A percentile compares a stretch with the other conserved stretches of the same genome.
Evolutionary conservation across 2,797 vertebrate species (phyloP).

Genomic region (Lagothrix lagotricha): DNA sequence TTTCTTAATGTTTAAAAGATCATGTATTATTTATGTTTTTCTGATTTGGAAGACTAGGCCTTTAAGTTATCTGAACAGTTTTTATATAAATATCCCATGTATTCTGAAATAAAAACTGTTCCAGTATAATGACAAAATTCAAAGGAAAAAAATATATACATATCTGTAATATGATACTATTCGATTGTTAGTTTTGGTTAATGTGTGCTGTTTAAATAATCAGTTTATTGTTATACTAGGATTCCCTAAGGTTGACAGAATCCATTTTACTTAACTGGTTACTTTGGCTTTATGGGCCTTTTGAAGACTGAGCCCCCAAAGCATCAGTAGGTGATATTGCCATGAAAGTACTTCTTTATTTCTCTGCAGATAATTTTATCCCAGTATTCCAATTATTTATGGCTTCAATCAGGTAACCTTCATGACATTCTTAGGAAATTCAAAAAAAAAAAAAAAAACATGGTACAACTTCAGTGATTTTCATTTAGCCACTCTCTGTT

Average conservation of each 20-base stretch:
- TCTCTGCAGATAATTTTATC: neutral
- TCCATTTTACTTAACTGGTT: neutral
- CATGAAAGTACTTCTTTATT: neutral
- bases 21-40: neutral
- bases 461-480: neutral
- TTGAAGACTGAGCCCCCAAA: neutral
- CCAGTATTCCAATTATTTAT: neutral
- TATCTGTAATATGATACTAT: neutral
- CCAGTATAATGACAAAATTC: neutral
- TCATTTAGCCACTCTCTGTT: neutral
- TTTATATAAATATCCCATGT: neutral
- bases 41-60: neutral
- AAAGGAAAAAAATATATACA: neutral
- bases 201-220: slow-evolving; percentile 20
- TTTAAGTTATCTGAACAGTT: neutral
- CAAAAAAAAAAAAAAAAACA: neutral
- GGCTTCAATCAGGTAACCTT: neutral
- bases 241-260: neutral
- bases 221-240: neutral
- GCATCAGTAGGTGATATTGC: neutral
- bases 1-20: neutral
- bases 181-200: neutral
- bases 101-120: slow-evolving; percentile 4
- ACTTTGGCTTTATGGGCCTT: neutral
- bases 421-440: neutral